Evolutionary conservation across 2,113 vertebrate species (phyloP), one percentile per base, ranked within the genome.

Genomic region (Hylia prasina): DNA sequence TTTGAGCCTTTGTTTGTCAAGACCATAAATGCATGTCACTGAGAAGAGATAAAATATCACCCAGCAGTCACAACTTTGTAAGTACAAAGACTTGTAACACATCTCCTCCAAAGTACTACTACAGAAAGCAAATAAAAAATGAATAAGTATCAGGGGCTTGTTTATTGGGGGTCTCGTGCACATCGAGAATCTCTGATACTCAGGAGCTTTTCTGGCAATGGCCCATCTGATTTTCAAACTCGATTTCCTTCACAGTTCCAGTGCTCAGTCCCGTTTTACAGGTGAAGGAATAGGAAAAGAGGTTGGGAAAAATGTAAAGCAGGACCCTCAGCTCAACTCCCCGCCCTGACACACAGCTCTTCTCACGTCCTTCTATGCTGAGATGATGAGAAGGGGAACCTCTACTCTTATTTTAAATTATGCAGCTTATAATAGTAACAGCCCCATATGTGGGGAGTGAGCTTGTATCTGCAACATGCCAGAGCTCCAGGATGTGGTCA

Each of bases 1-100:
- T 94, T 94, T 86, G 90, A 87, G 64, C 56, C 54, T 77, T 70
- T 61, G 24, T 77, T 90, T 96, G 90, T 88, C 79, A 82, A 66
- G 82, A 50, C 42, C 19, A 50, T 65, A 76, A 82, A 65, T 48
- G n/a, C 14, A 4, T 31, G 64, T 85, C 82, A 44, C 39, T 3
- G 6, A 28, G 68, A 73, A 70, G 79, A 95, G 53, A 50, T 8
- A 6, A 87, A 84, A 39, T 33, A 54, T 58, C 90, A 81, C 40
- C 71, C 58, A 86, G 71, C 47, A 90, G 79, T 86, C 76, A 88
- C 72, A 73, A 13, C 68, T 88, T 76, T 23, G 23, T 33, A 28
- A 77, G 64, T 69, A 83, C 47, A 65, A 63, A 86, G 71, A 23
- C 76, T 53, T 88, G 71, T 66, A 73, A 78, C 27, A 20, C 13